Evolutionary conservation across 2,797 vertebrate species (phyloP).

Genomic region (Tangara arthus): DNA sequence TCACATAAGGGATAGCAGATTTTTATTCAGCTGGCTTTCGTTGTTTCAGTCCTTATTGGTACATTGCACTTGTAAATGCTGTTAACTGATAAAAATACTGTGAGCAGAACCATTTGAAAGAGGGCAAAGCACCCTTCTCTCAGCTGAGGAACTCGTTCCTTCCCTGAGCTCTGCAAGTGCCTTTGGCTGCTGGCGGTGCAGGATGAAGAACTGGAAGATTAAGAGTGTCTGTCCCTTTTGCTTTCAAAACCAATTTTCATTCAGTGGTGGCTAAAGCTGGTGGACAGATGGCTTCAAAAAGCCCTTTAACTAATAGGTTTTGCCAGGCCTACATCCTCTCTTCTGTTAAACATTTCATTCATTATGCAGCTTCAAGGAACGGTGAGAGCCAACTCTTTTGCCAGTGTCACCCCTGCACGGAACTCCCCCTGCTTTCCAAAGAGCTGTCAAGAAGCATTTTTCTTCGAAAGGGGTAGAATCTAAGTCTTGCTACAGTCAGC

Average conservation of each 20-base stretch:
- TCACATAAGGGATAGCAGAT: neutral
- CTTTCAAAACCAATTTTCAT: conserved; percentile 47
- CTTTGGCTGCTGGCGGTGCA: neutral
- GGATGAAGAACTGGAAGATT: conserved; percentile 51
- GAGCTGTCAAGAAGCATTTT: conserved; percentile 64
- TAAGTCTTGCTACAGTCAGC: conserved; percentile 34
- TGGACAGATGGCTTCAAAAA: conserved; percentile 64
- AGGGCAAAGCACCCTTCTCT: neutral
- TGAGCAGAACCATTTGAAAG: neutral
- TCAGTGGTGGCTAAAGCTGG: conserved; percentile 48
- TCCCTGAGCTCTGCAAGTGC: neutral
- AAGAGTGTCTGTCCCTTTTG: conserved; percentile 18
- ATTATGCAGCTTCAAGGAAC: conserved; percentile 37
- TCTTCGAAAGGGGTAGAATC: conserved; percentile 31
- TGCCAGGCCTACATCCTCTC: conserved; percentile 62
- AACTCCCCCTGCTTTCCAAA: conserved; percentile 53
- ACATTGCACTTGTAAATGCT: neutral
- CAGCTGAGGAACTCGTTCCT: neutral
- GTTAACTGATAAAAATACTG: neutral
- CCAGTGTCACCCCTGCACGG: conserved; percentile 30
- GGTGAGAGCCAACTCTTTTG: conserved; percentile 52
- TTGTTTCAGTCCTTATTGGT: neutral
- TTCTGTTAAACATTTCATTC: conserved; percentile 62
- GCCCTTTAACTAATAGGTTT: conserved; percentile 59
- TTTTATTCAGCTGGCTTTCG: neutral